Evolutionary conservation across 2,888 invertebrate species (phyloP), one percentile per base, ranked within the genome.

Genomic region (Drosophila parthenogenetica): DNA sequence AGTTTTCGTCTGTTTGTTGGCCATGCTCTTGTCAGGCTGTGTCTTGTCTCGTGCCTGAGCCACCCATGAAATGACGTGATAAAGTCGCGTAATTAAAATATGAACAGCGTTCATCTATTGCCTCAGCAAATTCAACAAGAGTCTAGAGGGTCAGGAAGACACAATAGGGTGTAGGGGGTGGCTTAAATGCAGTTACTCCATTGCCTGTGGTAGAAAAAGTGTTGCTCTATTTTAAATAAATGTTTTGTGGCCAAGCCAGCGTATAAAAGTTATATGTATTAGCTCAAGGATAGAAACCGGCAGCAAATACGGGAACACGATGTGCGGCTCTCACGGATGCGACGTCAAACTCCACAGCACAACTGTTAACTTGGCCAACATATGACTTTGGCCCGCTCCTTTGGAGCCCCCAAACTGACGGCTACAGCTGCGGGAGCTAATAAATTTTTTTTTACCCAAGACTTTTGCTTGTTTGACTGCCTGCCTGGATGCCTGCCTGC

Each of bases 21-120:
- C 48, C 42, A 32, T 35, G 37, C 54, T 42, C 69, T 64, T 75
- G 54, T 54, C 53, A 19, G 17, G 42, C 32, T 32, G 29, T 29
- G 29, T 2, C 29, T 29, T 29, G 29, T 29, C 29, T 29, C 8
- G 42, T 17, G 54, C 32, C 49, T 22, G 62, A 63, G 32, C 76
- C 79, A 68, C 81, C 81, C 81, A 69, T 72, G 74, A 65, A 78
- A 74, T 87, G 74, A 81, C 85, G 73, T 87, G 87, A 83, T 87
- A 81, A 85, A 85, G 87, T 66, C 87, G 65, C 82, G 81, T 87
- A 83, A 83, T 83, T 83, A 87, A 87, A 83, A 83, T 83, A 79
- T 85, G 84, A 85, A 85, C 87, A 87, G 77, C 78, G 62, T 69
- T 74, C 87, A 83, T 87, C 70, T 70, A 50, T 87, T 87, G 72